Evolutionary conservation across 2,888 invertebrate genomes (phyloP), one percentile per base, ranked within the genome.

Genomic region (Diaphora mendica): DNA sequence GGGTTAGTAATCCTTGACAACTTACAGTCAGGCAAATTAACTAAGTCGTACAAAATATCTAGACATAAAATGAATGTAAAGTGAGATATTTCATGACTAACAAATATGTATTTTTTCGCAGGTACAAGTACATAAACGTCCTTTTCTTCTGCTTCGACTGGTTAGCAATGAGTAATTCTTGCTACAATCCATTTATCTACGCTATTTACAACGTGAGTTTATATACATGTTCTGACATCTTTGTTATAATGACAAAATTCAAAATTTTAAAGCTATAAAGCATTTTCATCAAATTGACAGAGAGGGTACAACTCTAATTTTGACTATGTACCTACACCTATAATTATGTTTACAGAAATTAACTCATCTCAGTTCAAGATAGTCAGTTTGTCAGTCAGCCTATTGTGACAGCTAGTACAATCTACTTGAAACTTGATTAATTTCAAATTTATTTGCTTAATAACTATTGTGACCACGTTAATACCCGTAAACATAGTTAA

Each of bases 141-240:
- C 96, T 98, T 75, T 98, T 97, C 96, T 98, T 98, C 92, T 97
- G 97, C 90, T 97, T 97, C 87, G 98, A 98, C 91, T 98, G 98
- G 98, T 93, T 98, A 89, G 97, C 97, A 1, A 98, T 98, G 98
- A 98, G 98, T 87, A 98, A 98, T 89, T 98, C 98, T 74, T 98
- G 98, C 91, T 98, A 98, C 91, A 98, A 98, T 91, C 98, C 98
- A 0, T 98, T 98, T 89, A 98, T 98, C 85, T 98, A 98, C 88
- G 98, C 98, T 55, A 97, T 98, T 83, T 98, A 98, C 87, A 98
- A 98, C 89, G 98, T 98, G 94, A 97, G 95, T 94, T 0, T 39
- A 69, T 26, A 11, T 55, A 33, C 48, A 30, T 23, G 35, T 55
- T 33, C 30, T 48, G 44, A 44, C 15, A 44, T 48, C 48, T 20